Evolutionary conservation across 1,140 invertebrate species (phyloP), one percentile per base, ranked within the genome.

Genomic region (Meloidogyne floridensis): DNA sequence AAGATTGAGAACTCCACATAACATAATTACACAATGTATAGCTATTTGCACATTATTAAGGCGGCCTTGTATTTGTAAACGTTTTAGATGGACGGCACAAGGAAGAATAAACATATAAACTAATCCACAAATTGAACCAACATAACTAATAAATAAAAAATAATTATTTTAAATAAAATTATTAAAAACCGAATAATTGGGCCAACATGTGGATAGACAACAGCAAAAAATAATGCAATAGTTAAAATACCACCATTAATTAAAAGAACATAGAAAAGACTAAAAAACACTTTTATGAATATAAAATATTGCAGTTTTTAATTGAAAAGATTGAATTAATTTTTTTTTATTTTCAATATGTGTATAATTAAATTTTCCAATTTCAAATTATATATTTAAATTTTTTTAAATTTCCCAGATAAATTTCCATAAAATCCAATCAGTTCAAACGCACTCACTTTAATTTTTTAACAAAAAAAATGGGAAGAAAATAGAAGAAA

Each of bases 101-200:
- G 95, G 95, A 53, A 96, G 91, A 10, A 94, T 93, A 89, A 96
- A 96, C 8, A 96, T 93, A 88, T 96, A 95, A 0, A 95, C 93
- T n/a, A 95, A 91, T 15, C 95, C 95, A 89, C 94, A 94, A 47
- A 95, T 90, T 0, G 94, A 94, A 76, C 95, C 95, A 15, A 94
- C 94, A 91, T 94, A 95, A 86, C 95, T 94, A 90, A 85, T 84
- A 18, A 8, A n/a, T 20, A 47, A 82, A 82, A 83, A 81, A 18
- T 3, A n/a, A 43, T 43, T 51, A 51, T 15, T n/a, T 10, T 32
- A 10, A 78, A 54, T 32, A 18, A 51, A 15, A 70, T 54, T 75
- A 79, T 20, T 42, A 76, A n/a, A 81, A 91, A 95, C 94, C 94
- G 93, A 76, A 96, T 94, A 80, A 97, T 94, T 43, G 93, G 94